These are phyloP conservation scores for Netelia melanura DNA, from an alignment of 2,888 invertebrate species.

Conservation along the genomic window DNA sequence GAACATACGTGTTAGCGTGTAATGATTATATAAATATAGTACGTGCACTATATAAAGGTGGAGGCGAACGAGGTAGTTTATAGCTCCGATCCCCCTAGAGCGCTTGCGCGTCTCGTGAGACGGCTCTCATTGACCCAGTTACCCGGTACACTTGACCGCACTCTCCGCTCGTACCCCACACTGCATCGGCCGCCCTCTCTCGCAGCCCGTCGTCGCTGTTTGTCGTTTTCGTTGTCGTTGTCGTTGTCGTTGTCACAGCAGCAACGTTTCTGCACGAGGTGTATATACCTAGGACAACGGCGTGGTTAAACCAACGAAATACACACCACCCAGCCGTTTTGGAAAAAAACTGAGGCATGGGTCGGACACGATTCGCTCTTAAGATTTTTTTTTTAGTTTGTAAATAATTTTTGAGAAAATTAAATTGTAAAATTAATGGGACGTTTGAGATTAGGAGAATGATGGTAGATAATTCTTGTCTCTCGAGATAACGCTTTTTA, in stretches of 20 bases:
- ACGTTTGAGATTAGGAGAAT: no score
- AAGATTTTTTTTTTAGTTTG: no score
- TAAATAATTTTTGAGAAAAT: no score
- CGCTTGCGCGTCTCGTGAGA: constrained; percentile 77
- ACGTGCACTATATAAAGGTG: constrained; percentile 51
- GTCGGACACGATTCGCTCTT: no score
- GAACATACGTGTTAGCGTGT: background rate
- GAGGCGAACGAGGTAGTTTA: constrained; percentile 66
- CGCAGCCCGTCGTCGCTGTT: background rate
- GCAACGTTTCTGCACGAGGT: background rate
- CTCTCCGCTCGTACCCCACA: constrained; percentile 75
- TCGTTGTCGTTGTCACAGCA: background rate
- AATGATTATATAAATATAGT: constrained; percentile 27
- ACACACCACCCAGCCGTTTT: no score
- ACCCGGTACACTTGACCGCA: constrained; percentile 85
- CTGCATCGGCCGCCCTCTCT: constrained; percentile 56
- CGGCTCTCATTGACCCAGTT: constrained; percentile 84
- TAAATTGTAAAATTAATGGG: no score
- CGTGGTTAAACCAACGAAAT: no score
- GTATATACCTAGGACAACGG: background rate
- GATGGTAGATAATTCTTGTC: no score
- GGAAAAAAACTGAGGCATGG: no score
- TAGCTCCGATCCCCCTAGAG: constrained; percentile 70
- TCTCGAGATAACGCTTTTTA: no score
- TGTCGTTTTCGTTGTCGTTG: constrained; percentile 1